Percentiles rank a stretch among this genome's conserved stretches.
Evolutionary conservation across 2,113 vertebrate species (phyloP).

Genomic region (Pelodiscus sinensis): DNA sequence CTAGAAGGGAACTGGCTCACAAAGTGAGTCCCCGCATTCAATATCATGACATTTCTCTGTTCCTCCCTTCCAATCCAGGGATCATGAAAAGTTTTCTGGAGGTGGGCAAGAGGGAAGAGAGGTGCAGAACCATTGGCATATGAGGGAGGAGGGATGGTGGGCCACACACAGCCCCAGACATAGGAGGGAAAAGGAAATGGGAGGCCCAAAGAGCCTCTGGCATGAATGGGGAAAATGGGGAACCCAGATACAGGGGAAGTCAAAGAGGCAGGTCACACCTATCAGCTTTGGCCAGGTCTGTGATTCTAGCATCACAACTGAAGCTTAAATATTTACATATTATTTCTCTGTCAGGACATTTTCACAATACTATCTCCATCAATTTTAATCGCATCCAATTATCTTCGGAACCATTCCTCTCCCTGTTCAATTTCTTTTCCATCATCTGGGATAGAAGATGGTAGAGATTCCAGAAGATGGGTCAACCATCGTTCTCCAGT

Average conservation of each 20-base stretch:
- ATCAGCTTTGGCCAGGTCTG: neutral
- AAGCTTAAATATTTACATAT: neutral
- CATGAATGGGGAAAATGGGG: no score
- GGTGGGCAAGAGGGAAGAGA: neutral
- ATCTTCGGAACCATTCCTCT: neutral
- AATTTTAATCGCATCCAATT: neutral
- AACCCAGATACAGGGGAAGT: neutral
- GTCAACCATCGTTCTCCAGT: no score
- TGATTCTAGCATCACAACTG: slow-evolving; percentile 15
- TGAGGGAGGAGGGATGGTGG: neutral
- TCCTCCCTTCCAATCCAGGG: neutral
- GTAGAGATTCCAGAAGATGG: no score
- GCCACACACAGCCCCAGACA: neutral
- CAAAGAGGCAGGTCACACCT: neutral
- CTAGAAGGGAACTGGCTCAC: slow-evolving; percentile 36
- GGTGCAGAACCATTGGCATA: slow-evolving; percentile 5
- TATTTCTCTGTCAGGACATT: neutral
- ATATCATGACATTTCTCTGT: slow-evolving; percentile 11
- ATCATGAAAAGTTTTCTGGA: slow-evolving; percentile 22
- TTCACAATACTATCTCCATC: neutral
- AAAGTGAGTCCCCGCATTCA: neutral
- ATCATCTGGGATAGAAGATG: neutral
- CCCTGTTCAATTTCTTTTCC: neutral
- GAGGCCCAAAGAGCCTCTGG: no score
- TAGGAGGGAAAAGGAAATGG: neutral